Evolutionary conservation across 2,888 invertebrate genomes (phyloP), one percentile per base, ranked within the genome.

Genomic region (Hesperia comma): DNA sequence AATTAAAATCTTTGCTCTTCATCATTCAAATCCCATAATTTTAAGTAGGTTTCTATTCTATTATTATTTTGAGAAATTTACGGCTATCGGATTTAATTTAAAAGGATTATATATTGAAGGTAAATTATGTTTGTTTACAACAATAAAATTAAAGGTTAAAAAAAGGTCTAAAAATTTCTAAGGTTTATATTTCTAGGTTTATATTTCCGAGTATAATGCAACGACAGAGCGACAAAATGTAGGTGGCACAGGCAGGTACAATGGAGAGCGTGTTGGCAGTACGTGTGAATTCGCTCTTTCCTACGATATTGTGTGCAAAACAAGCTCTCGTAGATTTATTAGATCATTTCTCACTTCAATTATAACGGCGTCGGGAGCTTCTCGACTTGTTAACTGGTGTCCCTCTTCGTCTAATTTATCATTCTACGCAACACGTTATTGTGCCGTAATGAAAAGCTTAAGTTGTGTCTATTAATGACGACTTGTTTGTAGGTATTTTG

Each of bases 341-440:
- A 41, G 61, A 61, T 54, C 53, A 54, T 54, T 61, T 61, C 41
- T 53, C 61, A 61, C 40, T 53, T 53, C 61, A 53, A 61, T 61
- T 54, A 54, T 61, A 54, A 40, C 51, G 61, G 26, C 53, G 53
- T 40, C 53, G 61, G 61, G 41, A 54, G 61, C 53, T n/a, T 26
- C 40, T 33, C 40, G 26, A 41, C 61, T 61, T 61, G 61, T 53
- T 61, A 61, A 26, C 53, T 7, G 40, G 53, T 41, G 61, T 61
- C 21, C 8, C 53, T 61, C 26, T 41, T 40, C n/a, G 8, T 40
- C 14, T 40, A 12, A 53, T 61, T 61, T 54, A 54, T 33, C 33
- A 33, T 40, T 33, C 37, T 10, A 37, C 37, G 40, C 17, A 37
- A 56, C 51, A 53, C 15, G 40, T 40, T 56, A n/a, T n/a, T 54